phyloP scores from a whole-genome alignment of 2,888 invertebrate genomes.

The Cerceris rybyensis region DNA sequence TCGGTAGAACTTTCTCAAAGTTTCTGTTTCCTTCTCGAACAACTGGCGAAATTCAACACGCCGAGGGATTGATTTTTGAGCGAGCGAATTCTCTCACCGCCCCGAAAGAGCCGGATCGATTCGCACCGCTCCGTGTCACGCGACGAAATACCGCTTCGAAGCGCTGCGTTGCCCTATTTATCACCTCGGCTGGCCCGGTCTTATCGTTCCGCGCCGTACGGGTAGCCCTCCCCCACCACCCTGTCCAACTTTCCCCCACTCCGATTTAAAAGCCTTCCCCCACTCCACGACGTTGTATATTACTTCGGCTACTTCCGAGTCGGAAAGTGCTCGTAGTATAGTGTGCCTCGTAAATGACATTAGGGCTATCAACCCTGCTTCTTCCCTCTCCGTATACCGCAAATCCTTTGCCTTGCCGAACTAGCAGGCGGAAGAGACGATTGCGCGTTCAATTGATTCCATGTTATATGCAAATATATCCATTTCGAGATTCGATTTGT shows the following conservation, averaged over 20 bases:
- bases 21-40: background rate
- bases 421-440: no score
- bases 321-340: background rate
- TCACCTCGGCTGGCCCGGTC: slow-evolving; percentile 69
- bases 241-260: background rate
- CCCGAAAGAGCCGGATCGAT: slow-evolving; percentile 49
- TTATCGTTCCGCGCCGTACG: slow-evolving; percentile 44
- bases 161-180: slow-evolving; percentile 73
- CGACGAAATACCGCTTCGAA: slow-evolving; percentile 75
- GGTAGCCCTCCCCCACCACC: slow-evolving; percentile 10
- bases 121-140: slow-evolving; percentile 69
- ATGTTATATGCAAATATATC: no score
- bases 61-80: slow-evolving; percentile 57
- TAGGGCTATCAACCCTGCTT: no score
- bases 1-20: background rate
- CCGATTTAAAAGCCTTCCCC: background rate
- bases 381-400: no score
- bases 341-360: no score
- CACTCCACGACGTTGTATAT: background rate
- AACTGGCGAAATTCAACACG: background rate
- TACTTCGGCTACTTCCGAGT: slow-evolving; percentile 1
- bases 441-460: no score
- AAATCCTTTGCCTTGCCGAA: no score
- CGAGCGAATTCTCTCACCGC: slow-evolving; percentile 31
- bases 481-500: no score